Percentiles rank a stretch among this genome's conserved stretches.
phyloP scores from a whole-genome alignment of 2,888 invertebrate species.

The Shargacucullia verbasci region DNA sequence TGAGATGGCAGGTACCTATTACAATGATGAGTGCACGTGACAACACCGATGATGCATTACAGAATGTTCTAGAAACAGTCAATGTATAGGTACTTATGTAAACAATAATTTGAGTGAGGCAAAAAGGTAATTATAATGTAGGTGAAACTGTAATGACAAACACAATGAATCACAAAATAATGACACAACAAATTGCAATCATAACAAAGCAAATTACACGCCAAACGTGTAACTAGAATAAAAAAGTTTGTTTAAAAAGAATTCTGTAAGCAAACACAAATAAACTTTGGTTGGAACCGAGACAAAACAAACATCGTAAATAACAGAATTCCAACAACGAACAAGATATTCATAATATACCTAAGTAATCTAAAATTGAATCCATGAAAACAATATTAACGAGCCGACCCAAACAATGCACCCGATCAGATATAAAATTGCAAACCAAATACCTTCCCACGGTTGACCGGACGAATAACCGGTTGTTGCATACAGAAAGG shows the following conservation, averaged over 20 bases:
- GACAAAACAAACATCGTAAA: constrained; percentile 29
- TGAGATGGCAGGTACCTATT: background rate
- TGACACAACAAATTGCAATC: constrained; percentile 30
- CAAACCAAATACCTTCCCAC: constrained; percentile 84
- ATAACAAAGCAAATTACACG: constrained; percentile 25
- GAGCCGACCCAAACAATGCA: constrained; percentile 57
- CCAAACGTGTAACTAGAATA: constrained; percentile 11
- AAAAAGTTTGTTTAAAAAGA: constrained; percentile 26
- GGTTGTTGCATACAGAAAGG: constrained; percentile 84
- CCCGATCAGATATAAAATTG: constrained; percentile 62
- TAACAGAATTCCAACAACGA: constrained; percentile 20
- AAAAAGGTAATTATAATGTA: constrained; percentile 24
- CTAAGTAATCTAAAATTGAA: constrained; percentile 38
- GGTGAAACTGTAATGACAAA: constrained; percentile 13
- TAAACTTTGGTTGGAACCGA: constrained; percentile 17
- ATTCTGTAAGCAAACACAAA: constrained; percentile 20
- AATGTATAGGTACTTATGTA: background rate
- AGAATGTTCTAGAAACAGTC: constrained; percentile 19
- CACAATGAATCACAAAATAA: constrained; percentile 39
- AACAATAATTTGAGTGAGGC: constrained; percentile 19
- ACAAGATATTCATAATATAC: constrained; percentile 16
- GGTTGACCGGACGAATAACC: constrained; percentile 83
- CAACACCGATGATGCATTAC: constrained; percentile 12
- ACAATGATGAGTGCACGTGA: constrained; percentile 12
- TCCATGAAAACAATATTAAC: constrained; percentile 32